Percentiles rank a stretch among this genome's conserved stretches.
These are phyloP conservation scores for Probosciger aterrimus DNA, from an alignment of 2,113 vertebrate genomes.

Conservation along the genomic window DNA sequence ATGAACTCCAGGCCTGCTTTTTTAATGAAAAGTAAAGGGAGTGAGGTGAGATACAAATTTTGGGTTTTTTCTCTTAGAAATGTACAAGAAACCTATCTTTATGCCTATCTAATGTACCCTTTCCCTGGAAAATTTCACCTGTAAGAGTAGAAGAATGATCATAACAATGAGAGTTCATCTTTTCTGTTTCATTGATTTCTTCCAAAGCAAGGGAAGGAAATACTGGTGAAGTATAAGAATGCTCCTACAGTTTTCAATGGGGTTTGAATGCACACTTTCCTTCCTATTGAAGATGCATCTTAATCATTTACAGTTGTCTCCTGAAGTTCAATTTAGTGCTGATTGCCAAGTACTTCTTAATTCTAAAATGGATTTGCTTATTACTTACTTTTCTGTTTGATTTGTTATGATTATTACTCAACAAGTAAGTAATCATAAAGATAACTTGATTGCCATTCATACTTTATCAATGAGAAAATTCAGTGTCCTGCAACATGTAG, in stretches of 20 bases:
- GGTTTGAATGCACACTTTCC: background rate
- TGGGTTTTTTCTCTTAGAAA: background rate
- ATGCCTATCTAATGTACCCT: background rate
- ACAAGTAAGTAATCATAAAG: background rate
- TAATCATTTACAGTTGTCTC: background rate
- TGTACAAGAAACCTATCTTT: background rate
- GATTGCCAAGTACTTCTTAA: constrained; percentile 17
- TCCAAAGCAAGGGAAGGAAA: background rate
- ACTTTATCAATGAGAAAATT: background rate
- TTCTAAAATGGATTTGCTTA: background rate
- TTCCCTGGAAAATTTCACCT: background rate
- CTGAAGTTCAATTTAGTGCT: constrained; percentile 12
- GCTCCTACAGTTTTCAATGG: background rate
- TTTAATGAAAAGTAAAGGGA: background rate
- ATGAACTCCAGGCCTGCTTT: background rate
- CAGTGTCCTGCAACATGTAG: background rate
- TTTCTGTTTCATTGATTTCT: background rate
- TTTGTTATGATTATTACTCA: background rate
- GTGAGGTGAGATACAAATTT: background rate
- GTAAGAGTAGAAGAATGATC: background rate
- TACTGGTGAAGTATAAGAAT: background rate
- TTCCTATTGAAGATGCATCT: background rate
- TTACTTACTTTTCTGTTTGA: background rate
- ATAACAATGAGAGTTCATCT: background rate
- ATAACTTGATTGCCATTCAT: background rate